A percentile compares a stretch with the other conserved stretches of the same genome.
Evolutionary conservation across 2,797 vertebrate genomes (phyloP).

Genomic region (Holocentrus rufus): DNA sequence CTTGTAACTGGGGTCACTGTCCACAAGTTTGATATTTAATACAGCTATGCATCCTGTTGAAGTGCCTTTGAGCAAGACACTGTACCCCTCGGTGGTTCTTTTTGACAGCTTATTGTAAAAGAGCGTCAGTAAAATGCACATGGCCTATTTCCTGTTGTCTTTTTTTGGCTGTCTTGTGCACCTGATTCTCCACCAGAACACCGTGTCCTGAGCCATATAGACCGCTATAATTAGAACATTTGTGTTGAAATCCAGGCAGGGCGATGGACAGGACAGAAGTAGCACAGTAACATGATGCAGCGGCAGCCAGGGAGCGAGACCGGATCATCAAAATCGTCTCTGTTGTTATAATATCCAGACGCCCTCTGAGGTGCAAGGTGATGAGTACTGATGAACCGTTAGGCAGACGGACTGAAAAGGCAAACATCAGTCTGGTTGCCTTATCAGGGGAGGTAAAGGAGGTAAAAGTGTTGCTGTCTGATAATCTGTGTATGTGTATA

Average conservation of each 20-base stretch:
- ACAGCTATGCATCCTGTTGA: too few relatives aligned
- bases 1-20: too few relatives aligned
- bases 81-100: too few relatives aligned
- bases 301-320: constrained; percentile 32
- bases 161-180: constrained; percentile 12
- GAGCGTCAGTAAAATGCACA: too few relatives aligned
- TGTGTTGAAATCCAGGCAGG: constrained; percentile 34
- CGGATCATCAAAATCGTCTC: constrained; percentile 18
- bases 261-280: not conserved
- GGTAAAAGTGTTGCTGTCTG: not conserved
- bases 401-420: not conserved
- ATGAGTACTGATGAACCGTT: constrained; percentile 9
- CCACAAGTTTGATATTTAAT: too few relatives aligned
- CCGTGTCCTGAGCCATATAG: constrained; percentile 35
- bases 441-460: not conserved
- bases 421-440: not conserved
- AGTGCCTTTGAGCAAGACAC: too few relatives aligned
- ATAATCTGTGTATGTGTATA: not conserved
- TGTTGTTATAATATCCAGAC: not conserved
- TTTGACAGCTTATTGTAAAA: too few relatives aligned
- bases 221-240: constrained; percentile 55
- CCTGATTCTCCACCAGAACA: constrained; percentile 28
- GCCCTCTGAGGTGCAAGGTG: constrained; percentile 18
- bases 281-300: constrained; percentile 48
- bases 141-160: not conserved